A percentile compares a stretch with the other conserved stretches of the same genome.
These are phyloP conservation scores for Pimephales promelas DNA, from an alignment of 2,113 vertebrate species.

Conservation along the genomic window DNA sequence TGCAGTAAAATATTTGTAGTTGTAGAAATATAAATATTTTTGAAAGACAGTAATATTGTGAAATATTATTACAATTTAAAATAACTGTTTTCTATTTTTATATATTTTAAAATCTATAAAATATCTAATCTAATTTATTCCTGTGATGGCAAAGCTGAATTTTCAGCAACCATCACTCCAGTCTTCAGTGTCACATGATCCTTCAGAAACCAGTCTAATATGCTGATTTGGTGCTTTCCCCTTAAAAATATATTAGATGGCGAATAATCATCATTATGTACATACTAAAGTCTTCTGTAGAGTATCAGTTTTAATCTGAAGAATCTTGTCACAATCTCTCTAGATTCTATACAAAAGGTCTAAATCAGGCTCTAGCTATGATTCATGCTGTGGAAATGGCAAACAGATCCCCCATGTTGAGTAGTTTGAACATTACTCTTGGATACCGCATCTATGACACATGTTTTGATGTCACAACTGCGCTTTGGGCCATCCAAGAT, in stretches of 20 bases:
- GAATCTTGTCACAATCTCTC: not conserved
- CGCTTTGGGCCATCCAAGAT: conserved; percentile 75
- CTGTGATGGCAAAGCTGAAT: not conserved
- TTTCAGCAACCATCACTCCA: not conserved
- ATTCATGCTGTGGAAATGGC: conserved; percentile 81
- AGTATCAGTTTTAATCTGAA: not conserved
- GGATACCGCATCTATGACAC: conserved; percentile 86
- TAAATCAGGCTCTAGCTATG: conserved; percentile 81
- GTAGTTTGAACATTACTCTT: conserved; percentile 76
- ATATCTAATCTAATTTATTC: not conserved
- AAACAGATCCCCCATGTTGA: conserved; percentile 80
- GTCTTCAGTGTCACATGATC: not conserved
- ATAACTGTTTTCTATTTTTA: not conserved
- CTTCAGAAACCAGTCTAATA: too few relatives aligned
- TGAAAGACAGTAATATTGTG: not conserved
- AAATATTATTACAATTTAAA: not conserved
- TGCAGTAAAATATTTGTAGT: not conserved
- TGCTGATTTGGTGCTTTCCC: too few relatives aligned
- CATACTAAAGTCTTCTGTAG: too few relatives aligned
- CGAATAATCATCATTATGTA: not conserved
- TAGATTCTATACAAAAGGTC: conserved; percentile 76
- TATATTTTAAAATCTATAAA: not conserved
- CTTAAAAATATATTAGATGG: not conserved
- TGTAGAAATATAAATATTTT: too few relatives aligned
- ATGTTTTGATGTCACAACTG: conserved; percentile 82